Base-by-base conservation (phyloP, 2,797 vertebrate genomes). In the Hephaestus fuliginosus region DNA sequence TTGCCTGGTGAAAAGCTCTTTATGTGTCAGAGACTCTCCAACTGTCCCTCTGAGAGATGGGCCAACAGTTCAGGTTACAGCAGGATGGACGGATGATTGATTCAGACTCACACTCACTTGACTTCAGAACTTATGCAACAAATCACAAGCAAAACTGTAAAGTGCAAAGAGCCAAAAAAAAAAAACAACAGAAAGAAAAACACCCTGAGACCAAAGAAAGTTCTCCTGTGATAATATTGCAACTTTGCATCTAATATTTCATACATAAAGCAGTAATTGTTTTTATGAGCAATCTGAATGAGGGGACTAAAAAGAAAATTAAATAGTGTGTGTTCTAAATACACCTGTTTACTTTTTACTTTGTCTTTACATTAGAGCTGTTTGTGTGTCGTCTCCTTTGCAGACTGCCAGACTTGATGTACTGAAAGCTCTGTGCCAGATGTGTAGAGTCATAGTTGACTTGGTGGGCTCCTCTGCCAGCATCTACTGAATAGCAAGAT, bases 1-100 rank as follows among this genome's bases (percentile, higher is more conserved):
- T 95, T 95, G 91, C 94, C 93, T 91, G 91, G 89, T 96, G 96
- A 97, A 97, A 96, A 96, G 95, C 93, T 94, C 92, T 95, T 95
- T 96, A 94, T 93, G 92, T 95, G 92, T 93, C 90, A 88, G 84
- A 91, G 89, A 91, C 84, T 89, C 81, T 65, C 86, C 86, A 94
- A 94, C 86, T 91, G 91, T 91, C 83, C 93, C 92, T 85, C 48
- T 74, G 93, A 91, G 93, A 92, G 86, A 82, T 13, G 73, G 74
- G 62, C 77, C 64, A 76, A 80, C 66, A 73, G 89, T 75, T 94
- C 88, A 83, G 80, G 88, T 93, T 93, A 89, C 92, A 80, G 68
- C 72, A 76, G 68, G 68, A 88, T 46, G 63, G 67, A 49, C 73
- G 3, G 4, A 13, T 86, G 76, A 89, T 78, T 87, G 82, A 90